Evolutionary conservation across 2,888 invertebrate species (phyloP), one percentile per base, ranked within the genome.

Genomic region (Nephrotoma flavescens): DNA sequence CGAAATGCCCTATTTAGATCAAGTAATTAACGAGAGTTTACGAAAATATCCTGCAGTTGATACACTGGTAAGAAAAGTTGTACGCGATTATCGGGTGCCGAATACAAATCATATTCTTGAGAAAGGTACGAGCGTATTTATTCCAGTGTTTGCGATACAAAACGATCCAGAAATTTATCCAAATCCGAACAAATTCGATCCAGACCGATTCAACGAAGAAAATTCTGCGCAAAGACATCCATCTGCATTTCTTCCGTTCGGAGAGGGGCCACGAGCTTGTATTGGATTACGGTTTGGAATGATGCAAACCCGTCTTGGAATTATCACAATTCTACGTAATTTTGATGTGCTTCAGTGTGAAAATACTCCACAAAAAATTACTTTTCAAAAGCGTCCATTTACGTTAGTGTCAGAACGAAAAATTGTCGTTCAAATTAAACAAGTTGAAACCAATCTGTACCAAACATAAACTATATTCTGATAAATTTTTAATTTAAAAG

Each of bases 1-100:
- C 87, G 92, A 93, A 44, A 91, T 93, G 91, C 89, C 89, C 0
- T 93, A 93, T 88, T 88, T 93, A 87, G 92, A 92, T 86, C 91
- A 91, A 88, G 92, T 92, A 5, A 89, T 93, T 1, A 89, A 89
- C 85, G 93, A 92, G 89, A 90, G 91, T 0, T 85, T 92, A 0
- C 90, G 93, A 52, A 91, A 91, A 87, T 92, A 92, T 88, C 92
- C 93, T 0, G 91, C 91, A 0, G 89, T 91, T 7, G 90, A 92
- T 3, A 88, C 91, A 11, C 89, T 92, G 5, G 92, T 91, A 87
- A 89, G 92, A 5, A 88, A 90, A 86, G 92, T 92, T 86, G 90
- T 90, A 19, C 89, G 90, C 87, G 89, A 89, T 9, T 92, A 90
- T 86, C 87, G 88, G 2, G 88, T 92, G 42, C 91, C 92, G 0